Conservation (phyloP, 2,113 vertebrate species). For the Tachuris rubrigastra region DNA sequence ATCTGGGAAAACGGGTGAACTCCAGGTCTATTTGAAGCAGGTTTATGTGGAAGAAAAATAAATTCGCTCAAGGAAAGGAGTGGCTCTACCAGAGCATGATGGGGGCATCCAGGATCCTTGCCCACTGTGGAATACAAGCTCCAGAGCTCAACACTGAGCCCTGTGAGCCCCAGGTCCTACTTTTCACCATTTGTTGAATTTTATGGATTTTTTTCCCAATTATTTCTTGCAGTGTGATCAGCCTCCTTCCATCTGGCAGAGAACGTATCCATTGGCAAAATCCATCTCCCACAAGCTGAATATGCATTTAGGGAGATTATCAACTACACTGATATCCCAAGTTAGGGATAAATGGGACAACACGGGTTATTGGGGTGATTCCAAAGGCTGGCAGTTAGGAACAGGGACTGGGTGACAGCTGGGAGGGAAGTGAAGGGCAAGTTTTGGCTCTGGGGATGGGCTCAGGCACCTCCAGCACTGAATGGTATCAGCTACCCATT, state of each 20-base stretch:
- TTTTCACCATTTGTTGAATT: not conserved
- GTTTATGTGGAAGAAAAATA: not conserved
- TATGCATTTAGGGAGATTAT: not conserved
- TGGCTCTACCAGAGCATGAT: not conserved
- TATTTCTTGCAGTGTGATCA: not conserved
- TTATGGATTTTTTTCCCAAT: not conserved
- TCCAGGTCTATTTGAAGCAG: not conserved
- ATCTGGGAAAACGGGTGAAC: not conserved
- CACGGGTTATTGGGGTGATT: not conserved
- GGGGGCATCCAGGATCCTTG: not conserved
- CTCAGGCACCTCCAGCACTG: not conserved
- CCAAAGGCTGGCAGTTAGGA: not conserved
- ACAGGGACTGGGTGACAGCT: not conserved
- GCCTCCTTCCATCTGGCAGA: not conserved
- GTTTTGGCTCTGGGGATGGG: not conserved
- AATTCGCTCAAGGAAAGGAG: not conserved
- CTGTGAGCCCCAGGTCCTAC: not conserved
- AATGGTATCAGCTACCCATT: not conserved
- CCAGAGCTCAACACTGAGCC: not conserved
- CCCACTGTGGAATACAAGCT: not conserved
- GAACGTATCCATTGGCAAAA: not conserved
- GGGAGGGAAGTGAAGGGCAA: not conserved
- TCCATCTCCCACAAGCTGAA: not conserved
- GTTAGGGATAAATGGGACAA: accelerated
- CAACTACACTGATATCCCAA: not conserved